A percentile compares a stretch with the other conserved stretches of the same genome.
phyloP scores from a whole-genome alignment of 1,140 invertebrate genomes.

The Euwallacea fornicatus region DNA sequence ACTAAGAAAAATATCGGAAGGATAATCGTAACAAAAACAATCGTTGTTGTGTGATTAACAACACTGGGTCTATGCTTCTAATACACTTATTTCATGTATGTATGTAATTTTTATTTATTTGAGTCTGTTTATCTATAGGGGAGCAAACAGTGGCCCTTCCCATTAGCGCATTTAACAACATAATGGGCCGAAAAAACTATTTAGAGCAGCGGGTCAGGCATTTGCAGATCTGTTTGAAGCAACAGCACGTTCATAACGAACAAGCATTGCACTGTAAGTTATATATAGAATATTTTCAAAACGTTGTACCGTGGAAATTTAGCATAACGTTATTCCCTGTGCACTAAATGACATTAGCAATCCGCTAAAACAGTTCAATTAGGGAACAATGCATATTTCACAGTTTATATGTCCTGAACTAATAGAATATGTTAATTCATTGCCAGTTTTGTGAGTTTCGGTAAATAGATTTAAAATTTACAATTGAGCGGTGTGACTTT shows the following conservation, averaged over 20 bases:
- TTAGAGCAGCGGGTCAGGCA: constrained; percentile 65
- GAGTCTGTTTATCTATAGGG: constrained; percentile 6
- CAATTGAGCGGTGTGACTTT: neutral
- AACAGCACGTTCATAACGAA: constrained; percentile 67
- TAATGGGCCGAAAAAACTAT: constrained; percentile 56
- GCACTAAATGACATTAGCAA: too few relatives aligned
- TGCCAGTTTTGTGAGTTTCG: too few relatives aligned
- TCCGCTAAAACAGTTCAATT: too few relatives aligned
- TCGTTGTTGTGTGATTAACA: neutral
- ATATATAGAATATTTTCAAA: neutral
- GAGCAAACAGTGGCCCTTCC: constrained; percentile 45
- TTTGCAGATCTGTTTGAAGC: constrained; percentile 62
- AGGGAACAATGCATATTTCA: too few relatives aligned
- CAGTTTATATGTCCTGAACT: too few relatives aligned
- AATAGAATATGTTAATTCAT: too few relatives aligned
- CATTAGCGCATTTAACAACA: constrained; percentile 53
- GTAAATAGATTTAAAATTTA: too few relatives aligned
- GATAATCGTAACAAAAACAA: neutral
- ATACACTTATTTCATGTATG: too few relatives aligned
- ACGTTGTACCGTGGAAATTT: neutral
- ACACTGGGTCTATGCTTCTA: too few relatives aligned
- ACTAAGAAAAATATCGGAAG: neutral
- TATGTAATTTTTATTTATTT: neutral
- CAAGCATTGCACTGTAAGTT: constrained; percentile 66
- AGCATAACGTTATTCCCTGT: too few relatives aligned